Evolutionary conservation across 2,113 vertebrate species (phyloP), one percentile per base, ranked within the genome.

Genomic region (Piaya cayana): DNA sequence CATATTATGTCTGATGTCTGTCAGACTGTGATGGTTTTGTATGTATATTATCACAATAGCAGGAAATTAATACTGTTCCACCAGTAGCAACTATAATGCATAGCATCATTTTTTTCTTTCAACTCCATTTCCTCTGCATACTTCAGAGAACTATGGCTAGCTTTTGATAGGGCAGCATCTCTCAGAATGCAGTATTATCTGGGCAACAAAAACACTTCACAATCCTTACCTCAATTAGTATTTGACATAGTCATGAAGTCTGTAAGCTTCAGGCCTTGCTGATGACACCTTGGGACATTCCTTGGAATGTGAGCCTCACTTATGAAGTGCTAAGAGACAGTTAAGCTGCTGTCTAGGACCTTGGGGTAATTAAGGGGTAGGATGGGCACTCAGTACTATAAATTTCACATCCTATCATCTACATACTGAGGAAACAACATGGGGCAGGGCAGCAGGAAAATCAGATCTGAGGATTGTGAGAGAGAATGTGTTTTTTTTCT

Each of bases 231-330:
- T 64, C 23, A 30, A 37, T 21, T 11, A 55, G 7, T 36, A 47
- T 14, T 71, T 3, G 1, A 82, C 67, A 58, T 30, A 37, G 2
- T 12, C 29, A 30, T 34, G 32, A 94, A 84, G 21, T 30, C 32
- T 12, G 20, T n/a, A 74, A 70, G 21, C 14, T 56, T 90, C 32
- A 69, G 20, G 22, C 20, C 29, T 56, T 59, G 22, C 30, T 79
- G 26, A 32, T 32, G 34, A 92, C 50, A 58, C 1, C 7, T 4
- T 59, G 45, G 21, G 20, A 67, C 15, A 11, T 68, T 82, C 15
- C 20, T 29, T 9, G 32, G 43, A 85, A 32, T 0, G 0, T 50
- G 5, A 70, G 10, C 20, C 7, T 13, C 9, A 8, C 34, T 49
- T 72, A 52, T 39, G 53, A 59, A 63, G 5, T 21, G 5, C 26